Base-by-base conservation (phyloP, 2,888 invertebrate species). In the Hemistola chrysoprasaria region DNA sequence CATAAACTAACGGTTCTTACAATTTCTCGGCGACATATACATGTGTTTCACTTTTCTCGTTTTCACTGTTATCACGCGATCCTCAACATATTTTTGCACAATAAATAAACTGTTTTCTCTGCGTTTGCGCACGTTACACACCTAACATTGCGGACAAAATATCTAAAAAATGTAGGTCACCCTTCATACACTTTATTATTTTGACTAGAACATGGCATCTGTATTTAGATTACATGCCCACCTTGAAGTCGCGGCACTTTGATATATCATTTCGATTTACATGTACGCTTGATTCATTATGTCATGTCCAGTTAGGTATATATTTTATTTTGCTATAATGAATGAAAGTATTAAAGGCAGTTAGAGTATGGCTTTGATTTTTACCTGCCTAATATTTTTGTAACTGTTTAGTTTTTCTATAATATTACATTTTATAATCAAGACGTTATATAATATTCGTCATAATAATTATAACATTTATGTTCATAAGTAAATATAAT, bases 231-330 rank as follows among this genome's bases (percentile, higher is more conserved):
- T 37, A 11, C 30, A 22, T 44, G 30, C 31, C 37, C 36, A 50
- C 61, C 59, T 63, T 62, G 57, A 60, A 53, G 52, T 47, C 42
- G 40, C 34, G 40, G 40, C 43, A 40, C 41, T 53, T 50, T 56
- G 53, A 65, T 61, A 62, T 66, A 67, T 59, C 22, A 43, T 56
- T 53, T 30, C 39, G 55, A 52, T 59, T 38, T 51, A 46, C 46
- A 53, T 51, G 25, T 9, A 27, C 48, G 31, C 25, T 8, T 52
- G 40, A 44, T 42, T 16, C 16, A n/a, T n/a, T n/a, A n/a, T n/a
- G n/a, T n/a, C n/a, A n/a, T n/a, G n/a, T n/a, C n/a, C n/a, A n/a
- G n/a, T n/a, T n/a, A n/a, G n/a, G n/a, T n/a, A n/a, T n/a, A n/a
- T n/a, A n/a, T n/a, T n/a, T n/a, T n/a, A n/a, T n/a, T n/a, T n/a